Evolutionary conservation across 2,888 invertebrate species (phyloP), one percentile per base, ranked within the genome.

Genomic region (Eucera pruinosa): DNA sequence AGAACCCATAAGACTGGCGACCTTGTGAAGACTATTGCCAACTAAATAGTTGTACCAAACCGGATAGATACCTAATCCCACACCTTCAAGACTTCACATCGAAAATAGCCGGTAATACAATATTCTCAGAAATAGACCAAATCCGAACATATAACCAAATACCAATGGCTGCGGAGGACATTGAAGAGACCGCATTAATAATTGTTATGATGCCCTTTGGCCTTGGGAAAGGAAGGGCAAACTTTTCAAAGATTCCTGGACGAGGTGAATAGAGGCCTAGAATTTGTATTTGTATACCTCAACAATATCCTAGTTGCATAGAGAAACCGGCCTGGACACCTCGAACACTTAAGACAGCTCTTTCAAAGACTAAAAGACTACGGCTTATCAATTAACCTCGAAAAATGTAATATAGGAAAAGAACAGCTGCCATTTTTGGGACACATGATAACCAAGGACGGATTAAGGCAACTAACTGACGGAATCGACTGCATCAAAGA

Each of bases 31-130:
- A 64, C n/a, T 64, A 64, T 9, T 25, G 62, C 7, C 25, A 18
- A 27, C 7, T 64, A 6, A 64, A 52, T 13, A 36, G 11, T 0
- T 5, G 9, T 2, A 64, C 64, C 0, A 20, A 27, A 6, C 30
- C 52, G n/a, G 64, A 64, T 13, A 41, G 43, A 15, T 64, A 64
- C 11, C 64, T 54, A 1, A 41, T 64, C 0, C 64, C 64, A 6
- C 27, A 30, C 9, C 52, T 64, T 2, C 9, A 52, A n/a, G 43
- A 64, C 27, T 62, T 65, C 5, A 33, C 15, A 3, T 45, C 27
- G 1, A 45, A 6, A 1, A 2, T 54, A 9, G 7, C 20, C 9
- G 54, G 64, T 20, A 43, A 30, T 0, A 23, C 15, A 2, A 3
- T 43, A 2, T 57, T 43, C 2, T n/a, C 57, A 4, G 13, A 20